Conservation (phyloP, 2,113 vertebrate species). For the Gopherus evgoodei region DNA sequence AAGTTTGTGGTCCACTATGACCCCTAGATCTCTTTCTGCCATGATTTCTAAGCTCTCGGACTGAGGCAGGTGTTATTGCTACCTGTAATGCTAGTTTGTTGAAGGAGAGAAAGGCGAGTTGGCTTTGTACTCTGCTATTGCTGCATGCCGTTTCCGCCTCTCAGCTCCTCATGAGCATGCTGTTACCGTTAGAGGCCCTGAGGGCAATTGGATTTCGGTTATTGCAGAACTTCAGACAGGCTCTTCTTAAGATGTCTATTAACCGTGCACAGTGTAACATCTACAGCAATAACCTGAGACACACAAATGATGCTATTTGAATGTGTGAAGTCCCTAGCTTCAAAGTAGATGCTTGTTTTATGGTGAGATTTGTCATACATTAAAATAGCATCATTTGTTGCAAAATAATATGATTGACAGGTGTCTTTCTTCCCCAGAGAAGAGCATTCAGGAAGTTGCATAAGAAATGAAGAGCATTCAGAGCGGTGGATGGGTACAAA, state of each 20-base stretch:
- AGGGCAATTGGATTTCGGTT: neutral
- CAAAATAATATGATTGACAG: neutral
- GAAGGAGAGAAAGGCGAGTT: rapidly evolving
- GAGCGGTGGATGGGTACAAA: neutral
- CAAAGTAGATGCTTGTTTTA: neutral
- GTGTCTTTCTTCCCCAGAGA: neutral
- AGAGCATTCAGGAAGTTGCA: neutral
- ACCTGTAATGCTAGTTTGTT: neutral
- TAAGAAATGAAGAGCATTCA: neutral
- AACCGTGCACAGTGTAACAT: rapidly evolving
- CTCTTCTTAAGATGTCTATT: rapidly evolving
- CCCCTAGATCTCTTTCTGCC: no score
- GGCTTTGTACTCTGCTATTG: neutral
- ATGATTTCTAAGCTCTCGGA: neutral
- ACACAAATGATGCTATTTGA: neutral
- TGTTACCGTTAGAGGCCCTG: neutral
- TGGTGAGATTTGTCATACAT: neutral
- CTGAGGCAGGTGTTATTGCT: neutral
- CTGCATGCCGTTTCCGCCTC: rapidly evolving
- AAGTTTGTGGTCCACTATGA: no score
- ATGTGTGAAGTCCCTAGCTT: neutral
- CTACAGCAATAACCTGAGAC: neutral
- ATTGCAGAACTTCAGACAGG: neutral
- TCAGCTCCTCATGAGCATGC: neutral
- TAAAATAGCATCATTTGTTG: neutral